Evolutionary conservation across 2,888 invertebrate genomes (phyloP).

Genomic region (Drosophila incognita): DNA sequence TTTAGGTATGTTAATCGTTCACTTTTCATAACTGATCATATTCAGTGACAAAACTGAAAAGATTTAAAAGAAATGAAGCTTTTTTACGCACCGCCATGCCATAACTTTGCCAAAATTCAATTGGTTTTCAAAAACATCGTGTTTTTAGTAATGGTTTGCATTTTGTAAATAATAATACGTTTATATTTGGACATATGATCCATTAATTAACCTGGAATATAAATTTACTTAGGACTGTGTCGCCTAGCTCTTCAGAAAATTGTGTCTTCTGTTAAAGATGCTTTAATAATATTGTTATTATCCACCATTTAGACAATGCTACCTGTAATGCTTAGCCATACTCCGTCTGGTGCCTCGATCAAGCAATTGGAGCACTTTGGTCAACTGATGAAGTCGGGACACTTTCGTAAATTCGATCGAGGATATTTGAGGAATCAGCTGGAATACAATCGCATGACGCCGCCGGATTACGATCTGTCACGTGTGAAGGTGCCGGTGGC

Average conservation of each 20-base stretch:
- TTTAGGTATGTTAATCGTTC: too few relatives aligned
- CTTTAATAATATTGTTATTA: neutral
- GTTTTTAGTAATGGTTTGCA: neutral
- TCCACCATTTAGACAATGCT: slow-evolving; percentile 83
- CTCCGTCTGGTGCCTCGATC: slow-evolving; percentile 85
- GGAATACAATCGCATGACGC: slow-evolving; percentile 85
- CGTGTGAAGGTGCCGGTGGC: slow-evolving; percentile 86
- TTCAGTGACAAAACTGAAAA: too few relatives aligned
- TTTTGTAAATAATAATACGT: neutral
- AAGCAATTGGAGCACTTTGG: slow-evolving; percentile 85
- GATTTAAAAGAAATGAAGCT: too few relatives aligned
- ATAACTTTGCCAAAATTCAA: neutral
- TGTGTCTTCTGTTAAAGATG: neutral
- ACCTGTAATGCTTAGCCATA: slow-evolving; percentile 85
- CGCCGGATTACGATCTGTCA: slow-evolving; percentile 86
- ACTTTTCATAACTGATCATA: too few relatives aligned
- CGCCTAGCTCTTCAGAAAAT: neutral
- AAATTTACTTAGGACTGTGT: too few relatives aligned
- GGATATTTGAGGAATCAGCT: slow-evolving; percentile 85
- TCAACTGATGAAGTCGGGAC: slow-evolving; percentile 84
- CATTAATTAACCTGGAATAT: too few relatives aligned
- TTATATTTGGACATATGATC: neutral
- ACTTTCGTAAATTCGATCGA: slow-evolving; percentile 85
- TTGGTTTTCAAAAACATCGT: neutral
- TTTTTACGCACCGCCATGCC: neutral